phyloP scores from a whole-genome alignment of 2,888 invertebrate genomes.

The Pristionchus maxplancki region DNA sequence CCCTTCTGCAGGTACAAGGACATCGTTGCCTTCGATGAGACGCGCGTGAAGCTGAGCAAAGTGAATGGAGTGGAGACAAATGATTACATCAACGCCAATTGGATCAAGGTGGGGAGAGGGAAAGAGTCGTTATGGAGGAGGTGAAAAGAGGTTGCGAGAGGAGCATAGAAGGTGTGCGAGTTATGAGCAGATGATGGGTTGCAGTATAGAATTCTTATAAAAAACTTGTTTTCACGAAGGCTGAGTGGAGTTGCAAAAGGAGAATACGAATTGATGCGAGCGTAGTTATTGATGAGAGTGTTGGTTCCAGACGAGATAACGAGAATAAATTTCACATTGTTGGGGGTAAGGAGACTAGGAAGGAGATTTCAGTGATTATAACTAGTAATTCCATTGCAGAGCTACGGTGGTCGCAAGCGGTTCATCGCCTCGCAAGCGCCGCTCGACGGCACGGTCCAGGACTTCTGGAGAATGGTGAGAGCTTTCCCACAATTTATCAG shows the following conservation, averaged over 20 bases:
- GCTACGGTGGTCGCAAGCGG: slow-evolving; percentile 79
- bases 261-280: too few species aligned
- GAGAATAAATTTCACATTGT: too few species aligned
- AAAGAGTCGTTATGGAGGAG: too few species aligned
- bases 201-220: too few species aligned
- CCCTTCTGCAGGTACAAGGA: slow-evolving; percentile 79
- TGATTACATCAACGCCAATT: slow-evolving; percentile 81
- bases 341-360: too few species aligned
- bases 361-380: too few species aligned
- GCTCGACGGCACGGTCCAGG: slow-evolving; percentile 78
- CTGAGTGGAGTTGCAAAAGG: too few species aligned
- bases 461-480: slow-evolving; percentile 51
- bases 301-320: too few species aligned
- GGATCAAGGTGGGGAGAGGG: slow-evolving; percentile 77
- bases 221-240: too few species aligned
- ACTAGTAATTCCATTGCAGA: too few species aligned
- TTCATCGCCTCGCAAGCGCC: slow-evolving; percentile 81
- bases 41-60: slow-evolving; percentile 79
- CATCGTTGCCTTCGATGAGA: slow-evolving; percentile 80
- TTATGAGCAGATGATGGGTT: not conserved
- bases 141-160: not conserved
- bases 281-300: too few species aligned
- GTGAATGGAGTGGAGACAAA: slow-evolving; percentile 68
- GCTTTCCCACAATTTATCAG: not conserved
- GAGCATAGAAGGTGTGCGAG: not conserved